Percentiles rank a stretch among this genome's conserved stretches.
phyloP scores from a whole-genome alignment of 2,888 invertebrate genomes.

The Sinotaia quadrata region DNA sequence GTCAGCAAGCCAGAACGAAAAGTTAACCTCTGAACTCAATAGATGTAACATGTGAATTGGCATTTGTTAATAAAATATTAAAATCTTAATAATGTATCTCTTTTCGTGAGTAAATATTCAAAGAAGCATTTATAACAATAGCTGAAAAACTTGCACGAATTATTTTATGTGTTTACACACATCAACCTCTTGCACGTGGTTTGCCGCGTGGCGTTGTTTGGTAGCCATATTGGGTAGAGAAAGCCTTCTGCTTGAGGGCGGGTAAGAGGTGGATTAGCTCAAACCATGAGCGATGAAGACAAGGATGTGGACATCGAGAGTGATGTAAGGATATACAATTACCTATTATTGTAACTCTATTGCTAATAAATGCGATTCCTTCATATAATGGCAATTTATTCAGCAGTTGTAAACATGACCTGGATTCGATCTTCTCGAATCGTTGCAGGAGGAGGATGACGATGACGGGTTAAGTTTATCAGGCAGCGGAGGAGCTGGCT shows the following conservation, averaged over 20 bases:
- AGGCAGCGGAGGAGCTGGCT: constrained; percentile 9
- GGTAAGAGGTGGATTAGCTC: constrained; percentile 22
- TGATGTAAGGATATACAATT: constrained; percentile 75
- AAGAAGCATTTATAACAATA: too few relatives aligned
- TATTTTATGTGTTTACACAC: too few relatives aligned
- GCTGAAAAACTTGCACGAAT: too few relatives aligned
- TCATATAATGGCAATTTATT: not conserved
- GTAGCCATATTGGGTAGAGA: constrained; percentile 47
- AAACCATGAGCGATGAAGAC: constrained; percentile 91
- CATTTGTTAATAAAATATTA: too few relatives aligned
- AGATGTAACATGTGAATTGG: too few relatives aligned
- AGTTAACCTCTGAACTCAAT: too few relatives aligned
- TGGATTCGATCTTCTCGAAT: constrained; percentile 12
- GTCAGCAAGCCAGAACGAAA: too few relatives aligned
- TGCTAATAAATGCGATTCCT: too few relatives aligned
- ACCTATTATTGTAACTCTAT: too few relatives aligned
- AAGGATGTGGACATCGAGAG: constrained; percentile 95
- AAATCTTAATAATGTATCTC: too few relatives aligned
- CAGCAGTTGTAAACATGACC: constrained; percentile 5
- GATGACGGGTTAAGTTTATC: constrained; percentile 3
- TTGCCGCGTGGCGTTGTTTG: constrained; percentile 69
- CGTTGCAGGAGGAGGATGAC: constrained; percentile 53
- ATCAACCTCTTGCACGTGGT: too few relatives aligned
- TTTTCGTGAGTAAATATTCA: too few relatives aligned
- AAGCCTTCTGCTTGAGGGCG: not conserved